These are phyloP conservation scores for Macaria notata DNA, from an alignment of 2,888 invertebrate genomes.

Conservation along the genomic window DNA sequence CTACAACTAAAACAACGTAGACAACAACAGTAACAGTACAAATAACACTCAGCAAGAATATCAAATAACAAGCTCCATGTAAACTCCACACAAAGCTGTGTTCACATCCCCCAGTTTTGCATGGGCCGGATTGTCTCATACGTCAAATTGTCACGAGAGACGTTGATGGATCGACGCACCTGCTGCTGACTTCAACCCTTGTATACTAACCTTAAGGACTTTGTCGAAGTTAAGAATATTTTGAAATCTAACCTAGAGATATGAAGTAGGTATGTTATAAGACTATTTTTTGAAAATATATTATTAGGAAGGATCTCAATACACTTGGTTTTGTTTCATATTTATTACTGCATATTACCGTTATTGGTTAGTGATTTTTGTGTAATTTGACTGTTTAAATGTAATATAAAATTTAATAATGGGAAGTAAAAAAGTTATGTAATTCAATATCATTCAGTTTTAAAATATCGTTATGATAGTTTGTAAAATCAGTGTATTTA, in stretches of 20 bases:
- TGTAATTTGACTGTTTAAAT: too few relatives aligned
- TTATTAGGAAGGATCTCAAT: too few relatives aligned
- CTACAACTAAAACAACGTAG: too few relatives aligned
- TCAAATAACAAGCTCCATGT: conserved; percentile 42
- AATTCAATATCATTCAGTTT: too few relatives aligned
- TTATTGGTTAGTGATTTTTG: too few relatives aligned
- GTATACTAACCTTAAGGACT: conserved; percentile 22
- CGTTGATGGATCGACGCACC: conserved; percentile 77
- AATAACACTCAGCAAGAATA: too few relatives aligned
- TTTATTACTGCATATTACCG: too few relatives aligned
- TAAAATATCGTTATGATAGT: too few relatives aligned
- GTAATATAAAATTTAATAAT: neutral
- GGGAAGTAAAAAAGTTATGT: neutral
- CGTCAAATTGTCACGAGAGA: conserved; percentile 76
- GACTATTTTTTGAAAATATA: too few relatives aligned
- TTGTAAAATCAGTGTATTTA: too few relatives aligned
- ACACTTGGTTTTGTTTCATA: neutral
- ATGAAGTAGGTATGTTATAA: too few relatives aligned
- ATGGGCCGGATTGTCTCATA: conserved; percentile 75
- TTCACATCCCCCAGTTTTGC: conserved; percentile 64
- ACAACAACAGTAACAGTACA: too few relatives aligned
- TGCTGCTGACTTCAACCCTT: conserved; percentile 61
- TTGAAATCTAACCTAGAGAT: neutral
- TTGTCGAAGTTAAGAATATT: conserved; percentile 2
- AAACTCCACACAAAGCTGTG: conserved; percentile 43